Evolutionary conservation across 2,113 vertebrate species (phyloP), one percentile per base, ranked within the genome.

Genomic region (Lepus europaeus): DNA sequence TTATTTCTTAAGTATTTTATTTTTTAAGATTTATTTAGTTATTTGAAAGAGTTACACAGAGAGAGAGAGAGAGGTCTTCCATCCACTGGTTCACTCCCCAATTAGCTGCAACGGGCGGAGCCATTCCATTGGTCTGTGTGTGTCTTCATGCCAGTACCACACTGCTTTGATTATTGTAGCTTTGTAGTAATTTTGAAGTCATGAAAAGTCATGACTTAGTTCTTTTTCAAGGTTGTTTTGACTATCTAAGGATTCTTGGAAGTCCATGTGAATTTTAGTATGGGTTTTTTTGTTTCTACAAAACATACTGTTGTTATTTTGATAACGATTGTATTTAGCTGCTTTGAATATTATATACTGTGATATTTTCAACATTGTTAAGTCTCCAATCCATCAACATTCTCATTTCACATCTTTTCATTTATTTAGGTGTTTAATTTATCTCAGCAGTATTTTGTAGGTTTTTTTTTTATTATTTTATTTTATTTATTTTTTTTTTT

Each of bases 371-470:
- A 59, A 59, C 19, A 59, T 19, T 59, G 19, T 19, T 59, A 59
- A 59, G 56, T 59, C 17, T 59, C 56, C 56, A 59, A 59, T 59
- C 56, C 14, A 14, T 59, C 19, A 59, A 59, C 19, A 59, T 59
- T 59, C 19, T 59, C 13, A 59, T 59, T 59, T 59, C 56, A 59
- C 56, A 59, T 22, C 51, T 88, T 95, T 66, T 10, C 8, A 31
- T 96, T 87, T 72, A 63, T 87, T 95, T 84, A 93, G n/a, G 36
- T 79, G 14, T 49, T 90, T 82, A 49, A 82, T 81, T 66, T 95
- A 68, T 94, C 66, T 89, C 63, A 81, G 16, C 39, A 72, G 2
- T 78, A 27, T 81, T 91, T 81, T 68, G 45, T 45, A 45, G 45
- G 39, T 39, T 39, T 39, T 39, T 39, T 39, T 39, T 39, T 39